phyloP scores from a whole-genome alignment of 1,140 invertebrate species.

The Lucilia sericata region DNA sequence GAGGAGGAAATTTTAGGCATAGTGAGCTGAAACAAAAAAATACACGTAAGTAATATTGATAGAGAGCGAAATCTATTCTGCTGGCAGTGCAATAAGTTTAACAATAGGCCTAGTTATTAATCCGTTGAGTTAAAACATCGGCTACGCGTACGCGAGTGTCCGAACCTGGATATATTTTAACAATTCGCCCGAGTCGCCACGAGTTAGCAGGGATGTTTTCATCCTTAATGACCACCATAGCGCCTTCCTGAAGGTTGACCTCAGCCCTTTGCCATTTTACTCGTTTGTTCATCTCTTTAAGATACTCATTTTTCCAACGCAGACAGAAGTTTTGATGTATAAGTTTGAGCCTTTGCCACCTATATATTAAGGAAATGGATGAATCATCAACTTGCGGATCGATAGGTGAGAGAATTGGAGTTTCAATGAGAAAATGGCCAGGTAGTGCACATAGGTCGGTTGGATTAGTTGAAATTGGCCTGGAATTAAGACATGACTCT shows the following conservation, averaged over 20 bases:
- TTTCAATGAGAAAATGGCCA: neutral
- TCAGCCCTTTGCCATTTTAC: neutral
- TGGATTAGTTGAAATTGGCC: slow-evolving; percentile 48
- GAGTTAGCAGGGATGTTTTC: neutral
- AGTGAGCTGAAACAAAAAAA: neutral
- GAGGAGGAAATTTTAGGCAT: neutral
- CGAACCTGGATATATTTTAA: neutral
- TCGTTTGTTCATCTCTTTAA: neutral
- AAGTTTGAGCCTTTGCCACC: neutral
- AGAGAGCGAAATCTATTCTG: neutral
- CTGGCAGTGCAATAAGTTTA: neutral
- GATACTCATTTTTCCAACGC: neutral
- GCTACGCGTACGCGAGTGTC: neutral
- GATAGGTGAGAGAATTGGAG: neutral
- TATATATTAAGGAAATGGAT: neutral
- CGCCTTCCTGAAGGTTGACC: neutral
- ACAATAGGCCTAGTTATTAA: neutral
- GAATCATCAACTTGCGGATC: neutral
- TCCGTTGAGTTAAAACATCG: neutral
- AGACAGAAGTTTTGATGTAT: neutral
- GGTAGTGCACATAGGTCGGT: neutral
- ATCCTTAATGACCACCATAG: neutral
- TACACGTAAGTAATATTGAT: neutral
- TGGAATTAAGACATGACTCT: slow-evolving; percentile 48
- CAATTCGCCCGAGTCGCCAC: neutral